phyloP scores from a whole-genome alignment of 2,797 vertebrate genomes.

The Leptoclinus maculatus region DNA sequence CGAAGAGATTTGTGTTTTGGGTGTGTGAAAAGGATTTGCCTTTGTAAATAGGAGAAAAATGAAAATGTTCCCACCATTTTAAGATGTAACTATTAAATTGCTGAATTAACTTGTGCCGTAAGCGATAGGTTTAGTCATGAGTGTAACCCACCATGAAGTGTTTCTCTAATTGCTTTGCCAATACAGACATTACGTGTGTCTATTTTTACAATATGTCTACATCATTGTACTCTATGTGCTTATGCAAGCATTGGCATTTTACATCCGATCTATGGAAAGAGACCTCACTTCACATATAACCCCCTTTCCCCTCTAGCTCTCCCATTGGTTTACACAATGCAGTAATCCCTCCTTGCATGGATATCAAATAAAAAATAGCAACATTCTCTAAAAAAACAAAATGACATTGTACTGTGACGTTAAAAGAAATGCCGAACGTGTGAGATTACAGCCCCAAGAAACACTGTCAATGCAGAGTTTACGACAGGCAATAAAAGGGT shows the following conservation, averaged over 20 bases:
- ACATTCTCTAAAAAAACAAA: conserved; percentile 38
- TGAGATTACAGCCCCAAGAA: conserved; percentile 36
- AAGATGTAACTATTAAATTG: conserved; percentile 36
- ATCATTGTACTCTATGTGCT: neutral
- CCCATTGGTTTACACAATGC: conserved; percentile 11
- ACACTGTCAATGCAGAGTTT: conserved; percentile 44
- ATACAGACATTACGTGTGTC: conserved; percentile 5
- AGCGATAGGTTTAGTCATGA: conserved; percentile 41
- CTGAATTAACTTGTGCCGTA: conserved; percentile 41
- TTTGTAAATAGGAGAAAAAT: neutral
- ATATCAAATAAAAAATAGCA: conserved; percentile 50
- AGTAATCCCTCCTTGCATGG: conserved; percentile 19
- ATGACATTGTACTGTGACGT: conserved; percentile 35
- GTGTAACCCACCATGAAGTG: conserved; percentile 30
- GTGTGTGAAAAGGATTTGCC: conserved; percentile 23
- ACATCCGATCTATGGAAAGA: neutral
- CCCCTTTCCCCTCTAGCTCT: neutral
- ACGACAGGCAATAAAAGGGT: conserved; percentile 47
- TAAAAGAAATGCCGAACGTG: conserved; percentile 33
- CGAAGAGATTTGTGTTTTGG: conserved; percentile 12
- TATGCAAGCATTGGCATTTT: conserved; percentile 3
- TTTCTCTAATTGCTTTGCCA: conserved; percentile 12
- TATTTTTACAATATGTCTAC: conserved; percentile 14
- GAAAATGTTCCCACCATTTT: conserved; percentile 10
- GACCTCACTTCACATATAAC: neutral